Evolutionary conservation across 1,140 invertebrate species (phyloP).

Genomic region (Drusus annulatus): DNA sequence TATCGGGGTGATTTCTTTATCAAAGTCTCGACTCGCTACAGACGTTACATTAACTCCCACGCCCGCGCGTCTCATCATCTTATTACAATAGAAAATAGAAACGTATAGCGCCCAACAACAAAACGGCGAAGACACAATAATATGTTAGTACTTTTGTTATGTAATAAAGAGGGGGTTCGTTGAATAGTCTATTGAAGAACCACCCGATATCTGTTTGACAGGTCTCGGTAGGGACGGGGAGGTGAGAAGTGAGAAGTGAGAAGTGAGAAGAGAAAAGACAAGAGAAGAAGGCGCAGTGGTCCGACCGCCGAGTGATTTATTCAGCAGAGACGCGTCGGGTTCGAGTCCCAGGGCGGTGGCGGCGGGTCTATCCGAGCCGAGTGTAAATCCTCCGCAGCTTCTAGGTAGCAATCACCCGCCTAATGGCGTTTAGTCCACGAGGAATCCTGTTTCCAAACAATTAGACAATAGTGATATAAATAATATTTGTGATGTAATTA

Average conservation of each 20-base stretch:
- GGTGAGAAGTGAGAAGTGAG: conserved; percentile 11
- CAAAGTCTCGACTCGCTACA: neutral
- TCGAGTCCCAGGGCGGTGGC: conserved; percentile 6
- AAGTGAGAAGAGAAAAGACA: neutral
- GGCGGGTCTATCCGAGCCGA: neutral
- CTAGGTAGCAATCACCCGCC: conserved; percentile 39
- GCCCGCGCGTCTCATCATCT: conserved; percentile 7
- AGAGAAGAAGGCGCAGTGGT: neutral
- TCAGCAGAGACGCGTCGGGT: neutral
- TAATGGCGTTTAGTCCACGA: conserved; percentile 20
- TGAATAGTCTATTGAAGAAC: conserved; percentile 32
- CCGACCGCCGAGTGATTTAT: conserved; percentile 33
- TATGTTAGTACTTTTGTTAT: conserved; percentile 17
- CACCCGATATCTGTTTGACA: conserved; percentile 12
- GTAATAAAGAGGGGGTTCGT: conserved; percentile 16
- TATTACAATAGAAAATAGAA: conserved; percentile 34
- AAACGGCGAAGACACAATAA: conserved; percentile 43
- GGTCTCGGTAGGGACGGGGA: neutral
- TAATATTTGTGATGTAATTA: conserved; percentile 45
- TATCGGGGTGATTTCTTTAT: neutral
- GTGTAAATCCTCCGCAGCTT: neutral
- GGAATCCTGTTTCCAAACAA: conserved; percentile 42
- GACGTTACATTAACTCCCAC: conserved; percentile 12
- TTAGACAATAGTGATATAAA: conserved; percentile 46
- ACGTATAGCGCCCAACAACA: conserved; percentile 22